These are phyloP conservation scores for Dusona sp. DNA, from an alignment of 2,888 invertebrate species.

Conservation along the genomic window DNA sequence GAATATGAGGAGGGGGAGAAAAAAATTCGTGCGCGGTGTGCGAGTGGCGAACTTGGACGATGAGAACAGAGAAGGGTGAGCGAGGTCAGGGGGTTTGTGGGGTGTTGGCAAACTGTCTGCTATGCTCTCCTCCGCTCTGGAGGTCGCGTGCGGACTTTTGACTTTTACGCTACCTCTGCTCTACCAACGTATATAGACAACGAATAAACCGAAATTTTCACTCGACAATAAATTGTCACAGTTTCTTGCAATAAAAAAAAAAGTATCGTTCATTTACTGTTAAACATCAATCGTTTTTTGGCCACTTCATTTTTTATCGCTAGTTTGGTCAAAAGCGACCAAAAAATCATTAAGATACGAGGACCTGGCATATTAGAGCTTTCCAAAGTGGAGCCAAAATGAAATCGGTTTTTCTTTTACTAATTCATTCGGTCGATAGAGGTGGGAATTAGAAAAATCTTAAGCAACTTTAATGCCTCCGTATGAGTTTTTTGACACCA, in stretches of 20 bases:
- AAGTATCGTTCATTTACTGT: background rate
- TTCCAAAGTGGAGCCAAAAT: no score
- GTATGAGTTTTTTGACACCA: no score
- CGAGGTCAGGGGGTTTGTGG: slow-evolving; percentile 67
- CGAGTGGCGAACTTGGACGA: slow-evolving; percentile 63
- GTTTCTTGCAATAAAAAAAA: background rate
- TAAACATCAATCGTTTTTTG: background rate
- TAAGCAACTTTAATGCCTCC: background rate
- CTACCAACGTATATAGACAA: background rate
- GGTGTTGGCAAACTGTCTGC: slow-evolving; percentile 63
- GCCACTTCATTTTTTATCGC: background rate
- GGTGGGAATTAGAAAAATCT: background rate
- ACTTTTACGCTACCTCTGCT: slow-evolving; percentile 17
- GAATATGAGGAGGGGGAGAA: background rate
- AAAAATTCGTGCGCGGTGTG: background rate
- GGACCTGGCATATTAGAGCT: no score
- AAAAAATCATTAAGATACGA: no score
- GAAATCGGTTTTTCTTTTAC: no score
- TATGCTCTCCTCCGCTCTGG: slow-evolving; percentile 18
- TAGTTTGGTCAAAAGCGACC: background rate
- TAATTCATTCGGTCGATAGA: background rate
- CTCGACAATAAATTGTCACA: background rate
- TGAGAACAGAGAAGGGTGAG: slow-evolving; percentile 17
- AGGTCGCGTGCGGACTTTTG: slow-evolving; percentile 61
- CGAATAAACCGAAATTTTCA: background rate